phyloP scores from a whole-genome alignment of 2,113 vertebrate genomes.

The Hemichromis elongatus region DNA sequence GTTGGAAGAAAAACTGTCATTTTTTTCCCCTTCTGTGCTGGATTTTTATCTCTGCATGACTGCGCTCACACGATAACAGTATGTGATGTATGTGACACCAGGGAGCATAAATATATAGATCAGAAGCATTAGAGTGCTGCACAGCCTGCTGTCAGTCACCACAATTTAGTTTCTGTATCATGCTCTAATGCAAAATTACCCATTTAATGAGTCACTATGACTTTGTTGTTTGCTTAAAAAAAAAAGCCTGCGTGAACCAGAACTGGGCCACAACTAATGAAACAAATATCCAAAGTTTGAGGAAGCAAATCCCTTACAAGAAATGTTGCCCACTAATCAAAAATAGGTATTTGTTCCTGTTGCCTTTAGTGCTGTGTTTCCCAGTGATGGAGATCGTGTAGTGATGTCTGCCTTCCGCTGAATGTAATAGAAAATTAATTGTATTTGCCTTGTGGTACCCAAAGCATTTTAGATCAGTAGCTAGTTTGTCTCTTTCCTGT shows the following conservation, averaged over 20 bases:
- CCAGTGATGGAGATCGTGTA: background rate
- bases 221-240: background rate
- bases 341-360: background rate
- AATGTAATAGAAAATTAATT: background rate
- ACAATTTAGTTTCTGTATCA: background rate
- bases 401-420: background rate
- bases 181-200: background rate
- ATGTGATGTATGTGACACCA: background rate
- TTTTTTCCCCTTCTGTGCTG: background rate
- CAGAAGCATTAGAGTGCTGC: background rate
- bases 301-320: background rate
- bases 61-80: background rate
- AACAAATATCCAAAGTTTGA: background rate
- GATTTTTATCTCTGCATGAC: background rate
- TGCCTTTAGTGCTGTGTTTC: background rate
- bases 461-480: accelerated
- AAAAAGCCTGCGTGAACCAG: background rate
- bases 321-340: background rate
- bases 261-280: background rate
- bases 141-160: background rate
- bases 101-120: background rate
- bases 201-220: background rate
- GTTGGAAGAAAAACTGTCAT: background rate
- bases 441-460: background rate
- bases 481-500: background rate